Base-by-base conservation (phyloP, 1,140 invertebrate genomes). In the Pseudomyrmex flavicornis region DNA sequence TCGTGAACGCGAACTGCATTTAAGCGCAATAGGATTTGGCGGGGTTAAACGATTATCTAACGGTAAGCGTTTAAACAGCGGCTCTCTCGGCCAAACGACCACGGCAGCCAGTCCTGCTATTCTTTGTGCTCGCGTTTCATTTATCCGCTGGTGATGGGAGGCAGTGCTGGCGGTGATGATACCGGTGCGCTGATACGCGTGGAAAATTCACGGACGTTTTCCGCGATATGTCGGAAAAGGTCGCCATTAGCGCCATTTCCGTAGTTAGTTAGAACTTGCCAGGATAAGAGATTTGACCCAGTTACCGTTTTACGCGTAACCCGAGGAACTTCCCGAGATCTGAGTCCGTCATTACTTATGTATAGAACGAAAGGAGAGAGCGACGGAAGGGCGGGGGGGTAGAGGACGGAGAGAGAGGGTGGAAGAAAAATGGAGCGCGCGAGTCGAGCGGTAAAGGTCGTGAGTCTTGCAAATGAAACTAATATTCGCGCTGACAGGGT, bases 401-500 rank as follows among this genome's bases (percentile, higher is more conserved):
- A 48, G 13, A 35, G 63, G 26, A 56, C 5, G 50, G 5, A n/a
- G 20, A 0, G 50, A 12, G 12, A 26, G 50, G 59, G n/a, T 48
- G 68, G 26, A 56, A 35, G 35, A 75, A 73, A 83, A 77, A 85
- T 69, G 62, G 82, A 66, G 59, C 73, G 44, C 52, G 4, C 61
- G 83, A 35, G 72, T 68, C 66, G 44, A 75, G 68, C 87, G 68
- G 66, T 17, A 63, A 80, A 85, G 69, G 65, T 87, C 88, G 90
- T 90, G 89, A 79, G 77, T 82, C 82, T 84, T 72, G 17, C 89
- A 89, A 90, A 91, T 86, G 88, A 91, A 89, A 90, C 89, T 90
- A 91, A 91, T 91, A 89, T 89, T 88, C 89, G 26, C 46, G n/a
- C 58, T 63, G 79, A 61, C 69, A 62, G 58, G 68, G 66, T 73